Evolutionary conservation across 2,797 vertebrate genomes (phyloP), one percentile per base, ranked within the genome.

Genomic region (Brachyalestes nurse): DNA sequence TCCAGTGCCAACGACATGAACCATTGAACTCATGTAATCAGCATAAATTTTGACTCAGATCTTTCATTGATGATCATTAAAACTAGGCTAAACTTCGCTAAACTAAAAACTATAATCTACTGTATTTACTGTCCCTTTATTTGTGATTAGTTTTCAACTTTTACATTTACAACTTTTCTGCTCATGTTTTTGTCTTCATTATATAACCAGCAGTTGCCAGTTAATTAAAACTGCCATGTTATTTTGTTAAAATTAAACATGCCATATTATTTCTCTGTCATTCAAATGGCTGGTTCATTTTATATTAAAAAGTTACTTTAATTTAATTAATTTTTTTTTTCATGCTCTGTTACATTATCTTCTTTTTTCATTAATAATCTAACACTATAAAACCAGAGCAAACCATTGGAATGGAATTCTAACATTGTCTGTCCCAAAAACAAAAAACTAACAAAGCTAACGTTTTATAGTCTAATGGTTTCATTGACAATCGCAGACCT

Each of bases 11-110:
- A 64, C 74, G 34, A 21, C 21, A n/a, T 77, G 70, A 84, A 80
- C 47, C 6, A 62, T 4, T 83, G 58, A 86, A 78, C 81, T 82
- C 34, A 76, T 19, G 60, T 9, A 78, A 72, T 23, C 34, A 25
- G 12, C 23, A 17, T 12, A 45, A 38, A n/a, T 28, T 74, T 49
- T 84, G 57, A 84, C 25, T 76, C 34, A 75, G 14, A 9, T 47
- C 57, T 13, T 34, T 72, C 5, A 23, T 28, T 23, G 14, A 53
- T 40, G 9, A 8, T 17, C 14, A 65, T 67, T 19, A 42, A 67
- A 42, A 45, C 6, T 45, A 47, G 42, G 42, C 2, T 49, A 38
- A 45, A 6, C 42, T 45, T 45, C 9, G 5, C 9, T 57, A 28
- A 28, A 28, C 28, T 28, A 3, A 28, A 28, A 28, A 28, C 2